These are phyloP conservation scores for Osmoderma eremita DNA, from an alignment of 2,888 invertebrate species.

Conservation along the genomic window DNA sequence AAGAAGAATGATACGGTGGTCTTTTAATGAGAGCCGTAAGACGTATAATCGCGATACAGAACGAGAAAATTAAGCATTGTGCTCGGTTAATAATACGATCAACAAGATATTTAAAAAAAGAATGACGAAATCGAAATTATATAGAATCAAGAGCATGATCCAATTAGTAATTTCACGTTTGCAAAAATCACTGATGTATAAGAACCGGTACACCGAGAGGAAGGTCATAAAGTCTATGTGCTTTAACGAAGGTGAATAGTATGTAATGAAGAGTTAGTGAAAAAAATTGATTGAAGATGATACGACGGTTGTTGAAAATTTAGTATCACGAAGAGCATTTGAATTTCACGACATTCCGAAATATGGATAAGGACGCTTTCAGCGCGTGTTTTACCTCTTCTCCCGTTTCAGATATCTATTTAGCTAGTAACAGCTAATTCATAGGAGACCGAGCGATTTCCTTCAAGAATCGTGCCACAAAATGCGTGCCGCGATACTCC, in stretches of 20 bases:
- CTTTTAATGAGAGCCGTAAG: constrained; percentile 23
- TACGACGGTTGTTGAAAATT: background rate
- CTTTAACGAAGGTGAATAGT: constrained; percentile 2
- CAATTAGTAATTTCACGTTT: constrained; percentile 23
- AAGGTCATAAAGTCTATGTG: background rate
- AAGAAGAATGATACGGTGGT: constrained; percentile 18
- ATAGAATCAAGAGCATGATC: constrained; percentile 20
- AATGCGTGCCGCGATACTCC: constrained; percentile 6
- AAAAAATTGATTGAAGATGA: too few species aligned
- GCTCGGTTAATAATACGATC: constrained; percentile 1
- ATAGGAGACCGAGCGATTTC: constrained; percentile 19
- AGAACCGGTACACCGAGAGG: background rate
- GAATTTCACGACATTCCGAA: background rate
- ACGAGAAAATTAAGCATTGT: constrained; percentile 25
- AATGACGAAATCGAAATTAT: constrained; percentile 4
- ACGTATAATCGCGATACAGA: constrained; percentile 18
- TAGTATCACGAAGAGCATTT: background rate
- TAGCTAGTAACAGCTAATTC: constrained; percentile 12
- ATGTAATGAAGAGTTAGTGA: too few species aligned
- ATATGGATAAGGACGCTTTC: background rate
- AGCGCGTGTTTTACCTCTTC: background rate
- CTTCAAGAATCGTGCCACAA: constrained; percentile 15
- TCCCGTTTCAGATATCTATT: constrained; percentile 5
- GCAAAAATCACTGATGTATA: constrained; percentile 12
- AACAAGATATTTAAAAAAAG: background rate